phyloP scores from a whole-genome alignment of 1,140 invertebrate species.

The Aculops lycopersici region DNA sequence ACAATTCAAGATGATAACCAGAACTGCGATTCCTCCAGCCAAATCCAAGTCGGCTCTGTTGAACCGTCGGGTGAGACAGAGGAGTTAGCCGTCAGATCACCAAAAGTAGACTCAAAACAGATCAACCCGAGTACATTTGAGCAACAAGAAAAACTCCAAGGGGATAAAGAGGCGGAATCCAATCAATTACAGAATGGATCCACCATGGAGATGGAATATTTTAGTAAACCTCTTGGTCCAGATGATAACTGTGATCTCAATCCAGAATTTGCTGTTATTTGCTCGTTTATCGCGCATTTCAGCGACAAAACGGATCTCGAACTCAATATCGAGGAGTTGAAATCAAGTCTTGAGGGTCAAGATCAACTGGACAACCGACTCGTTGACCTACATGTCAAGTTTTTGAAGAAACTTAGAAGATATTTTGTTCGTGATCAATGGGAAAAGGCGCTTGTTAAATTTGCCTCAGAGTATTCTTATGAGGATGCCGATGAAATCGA shows the following conservation, averaged over 20 bases:
- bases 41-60: too few relatives aligned
- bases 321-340: slow-evolving; percentile 29
- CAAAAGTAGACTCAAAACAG: too few relatives aligned
- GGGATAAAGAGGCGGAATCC: too few relatives aligned
- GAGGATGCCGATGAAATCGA: slow-evolving; percentile 88
- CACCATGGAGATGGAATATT: too few relatives aligned
- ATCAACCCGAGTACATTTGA: too few relatives aligned
- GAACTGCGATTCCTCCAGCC: too few relatives aligned
- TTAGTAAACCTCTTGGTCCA: too few relatives aligned
- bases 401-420: slow-evolving; percentile 46
- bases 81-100: too few relatives aligned
- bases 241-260: slow-evolving; percentile 40
- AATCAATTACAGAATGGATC: too few relatives aligned
- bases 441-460: slow-evolving; percentile 59
- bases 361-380: slow-evolving; percentile 27
- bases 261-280: slow-evolving; percentile 79
- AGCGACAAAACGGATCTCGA: slow-evolving; percentile 36
- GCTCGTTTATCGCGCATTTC: slow-evolving; percentile 63
- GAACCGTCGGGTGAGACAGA: too few relatives aligned
- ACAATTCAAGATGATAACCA: too few relatives aligned
- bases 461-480: slow-evolving; percentile 51
- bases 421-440: slow-evolving; percentile 51
- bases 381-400: slow-evolving; percentile 51
- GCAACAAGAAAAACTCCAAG: too few relatives aligned
- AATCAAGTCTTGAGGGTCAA: slow-evolving; percentile 52